Base-by-base conservation (phyloP, 2,113 vertebrate species). In the Neolamprologus ventralis region DNA sequence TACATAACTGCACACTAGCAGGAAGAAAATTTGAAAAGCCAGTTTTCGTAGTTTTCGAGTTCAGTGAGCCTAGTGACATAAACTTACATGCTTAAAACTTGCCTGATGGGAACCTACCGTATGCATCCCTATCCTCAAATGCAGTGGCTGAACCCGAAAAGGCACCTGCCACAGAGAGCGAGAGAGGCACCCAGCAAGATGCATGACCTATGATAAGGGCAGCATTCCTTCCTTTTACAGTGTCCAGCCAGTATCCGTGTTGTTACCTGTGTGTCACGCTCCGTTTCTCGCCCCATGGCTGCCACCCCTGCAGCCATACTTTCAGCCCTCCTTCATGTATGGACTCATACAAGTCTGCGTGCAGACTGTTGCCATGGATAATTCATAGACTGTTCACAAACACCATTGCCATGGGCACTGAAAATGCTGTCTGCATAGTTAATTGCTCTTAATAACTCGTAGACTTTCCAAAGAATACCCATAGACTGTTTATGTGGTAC, bases 11-110 rank as follows among this genome's bases (percentile, higher is more conserved):
- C 35, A 21, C 35, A 68, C 10, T 35, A 0, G 40, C 8, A 28
- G 40, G 40, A 47, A 9, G 42, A 45, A 26, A 75, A 28, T 16
- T 17, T 47, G 21, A 73, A 47, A 73, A 16, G 40, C 14, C 21
- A 28, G 68, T 26, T 42, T 47, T 9, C 0, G 3, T 17, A 1
- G 3, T 58, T 28, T 58, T 58, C 0, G 3, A 47, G 21, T 17
- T 75, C 14, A 75, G 40, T 75, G 0, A 45, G 3, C 40, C 40
- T 73, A 45, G 9, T 73, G 37, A 1, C 7, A 73, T 23, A 42
- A 23, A 45, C 37, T 45, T 73, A 26, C 37, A 16, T 47, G 68
- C 23, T 75, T 45, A 75, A 75, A 47, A 26, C 40, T 10, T 17
- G 5, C 68, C 68, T 28, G 23, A 6, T 75, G 68, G 40, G 13